Percentiles rank a stretch among this genome's conserved stretches.
Conservation (phyloP, 1,140 invertebrate genomes). For the Brachionus sp. region DNA sequence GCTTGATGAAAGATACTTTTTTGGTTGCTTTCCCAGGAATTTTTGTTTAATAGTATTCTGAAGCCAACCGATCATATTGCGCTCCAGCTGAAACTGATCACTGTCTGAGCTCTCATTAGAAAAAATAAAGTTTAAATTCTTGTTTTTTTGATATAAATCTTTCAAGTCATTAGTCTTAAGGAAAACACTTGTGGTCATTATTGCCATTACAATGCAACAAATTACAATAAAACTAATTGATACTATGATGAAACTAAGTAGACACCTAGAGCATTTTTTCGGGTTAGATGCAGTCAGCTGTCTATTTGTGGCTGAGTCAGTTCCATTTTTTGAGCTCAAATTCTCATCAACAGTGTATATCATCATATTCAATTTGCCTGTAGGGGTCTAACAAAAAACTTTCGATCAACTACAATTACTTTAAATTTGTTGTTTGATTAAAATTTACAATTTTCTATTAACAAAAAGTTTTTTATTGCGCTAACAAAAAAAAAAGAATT, state of each 20-base stretch:
- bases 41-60: slow-evolving; percentile 8
- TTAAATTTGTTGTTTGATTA: background rate
- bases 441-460: background rate
- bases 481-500: background rate
- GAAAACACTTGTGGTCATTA: slow-evolving; percentile 15
- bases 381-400: background rate
- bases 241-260: background rate
- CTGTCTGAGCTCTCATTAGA: slow-evolving; percentile 7
- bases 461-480: background rate
- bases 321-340: background rate
- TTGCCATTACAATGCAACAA: background rate
- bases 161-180: background rate
- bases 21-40: background rate
- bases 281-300: background rate
- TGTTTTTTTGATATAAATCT: background rate
- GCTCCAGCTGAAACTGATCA: background rate
- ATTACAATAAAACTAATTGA: background rate
- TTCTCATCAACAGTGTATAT: slow-evolving; percentile 2
- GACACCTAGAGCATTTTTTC: background rate
- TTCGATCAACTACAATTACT: background rate
- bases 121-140: background rate
- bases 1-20: background rate
- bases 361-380: background rate
- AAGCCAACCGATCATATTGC: slow-evolving; percentile 37
- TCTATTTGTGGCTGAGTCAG: background rate